Evolutionary conservation across 2,113 vertebrate genomes (phyloP).

Genomic region (Prinia subflava): DNA sequence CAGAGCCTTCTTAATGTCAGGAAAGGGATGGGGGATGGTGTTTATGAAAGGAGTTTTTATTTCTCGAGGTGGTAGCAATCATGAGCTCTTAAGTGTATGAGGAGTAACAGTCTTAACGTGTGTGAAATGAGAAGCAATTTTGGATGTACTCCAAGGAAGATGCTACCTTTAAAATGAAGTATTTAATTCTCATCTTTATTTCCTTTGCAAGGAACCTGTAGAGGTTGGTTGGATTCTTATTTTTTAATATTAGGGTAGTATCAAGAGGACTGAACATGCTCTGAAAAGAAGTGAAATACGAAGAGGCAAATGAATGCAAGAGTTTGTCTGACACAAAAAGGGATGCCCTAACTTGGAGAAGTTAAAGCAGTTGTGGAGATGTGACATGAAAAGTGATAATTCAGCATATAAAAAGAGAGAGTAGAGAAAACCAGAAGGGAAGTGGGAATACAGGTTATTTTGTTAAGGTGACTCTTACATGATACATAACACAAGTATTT

Average conservation of each 20-base stretch:
- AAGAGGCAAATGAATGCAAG: background rate
- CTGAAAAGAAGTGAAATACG: background rate
- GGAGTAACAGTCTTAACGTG: background rate
- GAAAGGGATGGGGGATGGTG: accelerated
- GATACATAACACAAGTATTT: background rate
- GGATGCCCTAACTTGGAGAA: background rate
- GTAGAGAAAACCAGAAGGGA: background rate
- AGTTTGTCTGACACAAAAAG: background rate
- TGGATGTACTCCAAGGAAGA: background rate
- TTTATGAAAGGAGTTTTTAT: background rate
- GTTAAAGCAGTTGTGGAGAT: background rate
- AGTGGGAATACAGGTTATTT: background rate
- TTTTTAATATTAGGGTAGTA: background rate
- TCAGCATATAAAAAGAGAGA: background rate
- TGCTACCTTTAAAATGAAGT: background rate
- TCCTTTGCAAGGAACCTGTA: background rate
- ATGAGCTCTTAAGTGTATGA: background rate
- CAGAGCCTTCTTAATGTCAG: background rate
- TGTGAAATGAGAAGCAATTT: background rate
- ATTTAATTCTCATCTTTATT: background rate
- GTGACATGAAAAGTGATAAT: background rate
- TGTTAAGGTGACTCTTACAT: background rate
- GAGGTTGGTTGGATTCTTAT: background rate
- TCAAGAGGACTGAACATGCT: background rate
- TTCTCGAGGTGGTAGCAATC: background rate